Evolutionary conservation across 2,888 invertebrate species (phyloP).

Genomic region (Ormyrus labotus): DNA sequence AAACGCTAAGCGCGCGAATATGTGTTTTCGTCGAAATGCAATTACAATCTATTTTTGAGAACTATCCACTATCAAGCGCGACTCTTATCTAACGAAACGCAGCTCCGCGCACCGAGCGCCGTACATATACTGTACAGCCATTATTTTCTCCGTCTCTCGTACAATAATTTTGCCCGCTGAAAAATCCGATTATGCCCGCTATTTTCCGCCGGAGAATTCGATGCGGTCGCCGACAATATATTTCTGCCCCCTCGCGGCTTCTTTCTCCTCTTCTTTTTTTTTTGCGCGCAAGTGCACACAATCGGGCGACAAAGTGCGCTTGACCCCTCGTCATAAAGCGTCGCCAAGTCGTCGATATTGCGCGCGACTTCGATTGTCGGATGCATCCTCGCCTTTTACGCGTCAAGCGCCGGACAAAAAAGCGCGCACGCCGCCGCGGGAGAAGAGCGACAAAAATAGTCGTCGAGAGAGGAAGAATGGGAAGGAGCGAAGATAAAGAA

Average conservation of each 20-base stretch:
- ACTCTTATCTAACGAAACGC: too few species aligned
- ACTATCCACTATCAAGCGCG: too few species aligned
- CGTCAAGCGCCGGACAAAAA: constrained; percentile 22
- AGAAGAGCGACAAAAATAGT: constrained; percentile 18
- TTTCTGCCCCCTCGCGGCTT: not conserved
- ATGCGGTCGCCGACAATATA: too few species aligned
- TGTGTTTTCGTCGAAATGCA: too few species aligned
- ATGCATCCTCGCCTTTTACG: constrained; percentile 49
- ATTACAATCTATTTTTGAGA: too few species aligned
- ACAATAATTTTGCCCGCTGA: not conserved
- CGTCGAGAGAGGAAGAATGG: constrained; percentile 3
- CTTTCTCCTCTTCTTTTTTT: not conserved
- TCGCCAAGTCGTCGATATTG: constrained; percentile 52
- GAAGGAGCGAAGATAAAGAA: constrained; percentile 37
- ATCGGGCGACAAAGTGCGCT: constrained; percentile 53
- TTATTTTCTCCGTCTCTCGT: too few species aligned
- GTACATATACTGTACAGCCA: too few species aligned
- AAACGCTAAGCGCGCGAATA: too few species aligned
- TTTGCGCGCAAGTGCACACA: constrained; percentile 23
- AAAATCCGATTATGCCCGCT: too few species aligned
- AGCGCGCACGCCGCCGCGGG: not conserved
- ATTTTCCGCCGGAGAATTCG: too few species aligned
- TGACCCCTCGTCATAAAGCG: constrained; percentile 48
- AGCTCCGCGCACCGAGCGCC: too few species aligned
- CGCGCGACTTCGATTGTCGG: constrained; percentile 41